phyloP scores from a whole-genome alignment of 2,797 vertebrate species.

The Helicolenus hilgendorfi region DNA sequence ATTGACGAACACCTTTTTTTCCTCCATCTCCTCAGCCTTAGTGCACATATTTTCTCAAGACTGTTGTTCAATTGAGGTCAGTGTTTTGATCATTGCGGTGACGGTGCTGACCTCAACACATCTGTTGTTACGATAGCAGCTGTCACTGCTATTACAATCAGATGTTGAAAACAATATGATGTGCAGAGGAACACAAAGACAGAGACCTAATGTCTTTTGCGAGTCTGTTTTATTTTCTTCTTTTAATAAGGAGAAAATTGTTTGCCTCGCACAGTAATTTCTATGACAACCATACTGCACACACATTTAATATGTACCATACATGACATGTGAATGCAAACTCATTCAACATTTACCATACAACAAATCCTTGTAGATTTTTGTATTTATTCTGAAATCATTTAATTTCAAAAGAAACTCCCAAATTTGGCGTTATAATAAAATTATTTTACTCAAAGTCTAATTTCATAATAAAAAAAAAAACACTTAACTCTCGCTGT shows the following conservation, averaged over 20 bases:
- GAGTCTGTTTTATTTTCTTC: neutral
- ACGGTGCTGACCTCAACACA: constrained; percentile 6
- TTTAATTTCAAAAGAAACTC: neutral
- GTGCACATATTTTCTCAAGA: constrained; percentile 26
- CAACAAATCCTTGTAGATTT: neutral
- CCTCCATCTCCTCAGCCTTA: neutral
- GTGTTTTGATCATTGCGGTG: constrained; percentile 11
- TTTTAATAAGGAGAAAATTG: neutral
- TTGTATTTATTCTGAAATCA: neutral
- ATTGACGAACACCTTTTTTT: constrained; percentile 8
- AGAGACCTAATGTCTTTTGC: neutral
- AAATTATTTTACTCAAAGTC: neutral
- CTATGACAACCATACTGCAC: neutral
- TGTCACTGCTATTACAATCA: neutral
- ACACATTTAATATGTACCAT: neutral
- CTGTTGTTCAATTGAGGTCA: constrained; percentile 33
- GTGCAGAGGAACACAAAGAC: neutral
- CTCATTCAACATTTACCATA: neutral
- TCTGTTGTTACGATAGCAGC: constrained; percentile 13
- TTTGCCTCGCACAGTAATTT: neutral
- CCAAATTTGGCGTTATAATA: neutral
- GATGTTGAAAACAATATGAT: neutral
- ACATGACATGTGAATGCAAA: neutral
- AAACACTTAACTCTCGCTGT: neutral
- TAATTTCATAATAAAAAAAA: neutral